phyloP scores from a whole-genome alignment of 2,113 vertebrate species.

The Aptenodytes patagonicus region DNA sequence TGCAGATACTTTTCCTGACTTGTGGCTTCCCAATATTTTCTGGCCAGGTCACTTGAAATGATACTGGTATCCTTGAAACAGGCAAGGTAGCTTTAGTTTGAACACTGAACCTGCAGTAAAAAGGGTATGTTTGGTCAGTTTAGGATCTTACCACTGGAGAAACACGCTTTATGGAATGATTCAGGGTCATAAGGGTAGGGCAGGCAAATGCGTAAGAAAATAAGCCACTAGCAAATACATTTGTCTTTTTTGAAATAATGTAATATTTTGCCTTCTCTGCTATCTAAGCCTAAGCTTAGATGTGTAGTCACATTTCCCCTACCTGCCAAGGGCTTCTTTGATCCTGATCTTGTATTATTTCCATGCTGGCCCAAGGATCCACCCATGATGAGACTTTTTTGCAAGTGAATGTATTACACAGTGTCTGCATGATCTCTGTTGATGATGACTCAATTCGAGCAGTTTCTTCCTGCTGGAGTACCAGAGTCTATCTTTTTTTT shows the following conservation, averaged over 20 bases:
- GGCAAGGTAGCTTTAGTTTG: conserved; percentile 33
- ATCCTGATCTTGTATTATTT: neutral
- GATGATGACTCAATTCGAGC: neutral
- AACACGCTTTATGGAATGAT: conserved; percentile 47
- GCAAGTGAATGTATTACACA: neutral
- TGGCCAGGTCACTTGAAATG: conserved; percentile 20
- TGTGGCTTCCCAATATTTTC: conserved; percentile 50
- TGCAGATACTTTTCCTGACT: conserved; percentile 11
- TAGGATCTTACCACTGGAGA: conserved; percentile 36
- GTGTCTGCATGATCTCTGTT: neutral
- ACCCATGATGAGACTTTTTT: neutral
- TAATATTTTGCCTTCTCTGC: neutral
- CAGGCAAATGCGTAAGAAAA: neutral
- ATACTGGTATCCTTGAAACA: conserved; percentile 48
- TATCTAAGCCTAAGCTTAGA: neutral
- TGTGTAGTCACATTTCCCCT: neutral
- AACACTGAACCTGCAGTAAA: conserved; percentile 47
- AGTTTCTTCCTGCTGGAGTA: neutral
- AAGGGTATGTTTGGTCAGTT: conserved; percentile 39
- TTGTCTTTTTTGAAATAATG: neutral
- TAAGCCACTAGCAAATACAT: neutral
- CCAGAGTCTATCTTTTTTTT: neutral
- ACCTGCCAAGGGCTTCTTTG: neutral
- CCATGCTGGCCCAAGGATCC: neutral
- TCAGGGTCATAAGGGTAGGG: neutral